Base-by-base conservation (phyloP, 2,113 vertebrate species). In the Anarhynchus alexandrinus region DNA sequence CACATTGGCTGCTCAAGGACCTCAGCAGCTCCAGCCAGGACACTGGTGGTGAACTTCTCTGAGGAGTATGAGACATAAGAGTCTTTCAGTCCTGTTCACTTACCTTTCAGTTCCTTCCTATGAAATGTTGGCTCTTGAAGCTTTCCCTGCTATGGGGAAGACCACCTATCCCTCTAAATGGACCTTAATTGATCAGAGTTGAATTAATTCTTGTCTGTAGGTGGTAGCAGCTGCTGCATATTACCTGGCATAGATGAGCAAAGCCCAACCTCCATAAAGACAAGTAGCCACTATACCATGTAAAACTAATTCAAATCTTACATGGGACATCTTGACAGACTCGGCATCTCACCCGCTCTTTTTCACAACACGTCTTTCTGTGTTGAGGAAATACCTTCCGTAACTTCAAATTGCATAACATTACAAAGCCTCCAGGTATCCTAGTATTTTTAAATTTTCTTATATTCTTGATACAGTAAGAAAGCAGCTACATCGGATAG, bases 1-100 rank as follows among this genome's bases (percentile, higher is more conserved):
- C 23, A 22, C 4, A 2, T 5, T 18, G 22, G 15, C 36, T 18
- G 42, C 36, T 58, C 23, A 26, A 14, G 14, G 36, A 25, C 17
- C 10, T 78, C 14, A 18, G 65, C 23, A 77, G 15, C 43, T 32
- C 20, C 15, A 8, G 1, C 9, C 9, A 6, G 42, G 15, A 17
- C 14, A 4, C 11, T 26, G 43, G 27, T 21, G 27, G 30, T 52
- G 43, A 82, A 7, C 8, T 49, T 25, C 30, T 32, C 26, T 29
- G 42, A 43, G 57, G 6, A 13, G 17, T 17, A 3, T 22, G 19
- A 38, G 65, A 16, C 47, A 43, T 9, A 32, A 30, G 15, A 23
- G 17, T 5, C 5, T 34, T 59, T 27, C 26, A 51, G 20, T 15
- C 2, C 16, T 0, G 0, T 61, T 36, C 51, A 18, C 11, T 2